A percentile compares a stretch with the other conserved stretches of the same genome.
Conservation (phyloP, 2,888 invertebrate species). For the Formica aserva region DNA sequence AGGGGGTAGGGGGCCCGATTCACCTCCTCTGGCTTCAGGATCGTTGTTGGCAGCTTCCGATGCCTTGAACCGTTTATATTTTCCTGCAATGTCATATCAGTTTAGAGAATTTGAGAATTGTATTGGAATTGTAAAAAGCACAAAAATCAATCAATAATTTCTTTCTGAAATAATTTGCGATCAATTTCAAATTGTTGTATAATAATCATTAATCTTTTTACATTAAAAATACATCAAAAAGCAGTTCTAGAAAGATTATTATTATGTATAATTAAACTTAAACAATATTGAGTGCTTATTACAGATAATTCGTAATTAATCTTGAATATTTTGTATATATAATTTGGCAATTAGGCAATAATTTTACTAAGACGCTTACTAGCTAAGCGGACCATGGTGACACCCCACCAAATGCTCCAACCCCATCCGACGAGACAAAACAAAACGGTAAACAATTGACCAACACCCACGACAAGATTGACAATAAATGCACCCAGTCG, state of each 20-base stretch:
- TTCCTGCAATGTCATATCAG: conserved; percentile 75
- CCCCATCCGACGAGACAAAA: conserved; percentile 99
- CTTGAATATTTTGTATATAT: background rate
- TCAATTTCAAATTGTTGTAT: conserved; percentile 1
- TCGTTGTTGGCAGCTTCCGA: conserved; percentile 83
- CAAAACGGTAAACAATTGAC: conserved; percentile 96
- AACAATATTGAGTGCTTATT: background rate
- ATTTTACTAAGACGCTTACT: conserved; percentile 89
- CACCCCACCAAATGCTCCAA: conserved; percentile 99
- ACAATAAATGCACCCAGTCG: conserved; percentile 94
- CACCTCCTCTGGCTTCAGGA: conserved; percentile 80
- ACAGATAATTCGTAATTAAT: background rate
- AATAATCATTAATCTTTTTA: background rate
- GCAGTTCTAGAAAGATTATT: background rate
- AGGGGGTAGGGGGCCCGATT: conserved; percentile 77
- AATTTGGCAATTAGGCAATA: background rate
- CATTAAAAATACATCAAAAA: background rate
- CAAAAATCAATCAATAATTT: background rate
- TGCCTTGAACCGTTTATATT: conserved; percentile 83
- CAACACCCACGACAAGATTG: conserved; percentile 93
- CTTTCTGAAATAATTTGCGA: background rate
- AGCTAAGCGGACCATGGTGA: conserved; percentile 95
- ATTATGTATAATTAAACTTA: background rate
- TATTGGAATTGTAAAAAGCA: background rate
- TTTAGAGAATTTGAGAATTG: background rate